Conservation (phyloP, 2,797 vertebrate genomes). For the Arnoldichthys spilopterus region DNA sequence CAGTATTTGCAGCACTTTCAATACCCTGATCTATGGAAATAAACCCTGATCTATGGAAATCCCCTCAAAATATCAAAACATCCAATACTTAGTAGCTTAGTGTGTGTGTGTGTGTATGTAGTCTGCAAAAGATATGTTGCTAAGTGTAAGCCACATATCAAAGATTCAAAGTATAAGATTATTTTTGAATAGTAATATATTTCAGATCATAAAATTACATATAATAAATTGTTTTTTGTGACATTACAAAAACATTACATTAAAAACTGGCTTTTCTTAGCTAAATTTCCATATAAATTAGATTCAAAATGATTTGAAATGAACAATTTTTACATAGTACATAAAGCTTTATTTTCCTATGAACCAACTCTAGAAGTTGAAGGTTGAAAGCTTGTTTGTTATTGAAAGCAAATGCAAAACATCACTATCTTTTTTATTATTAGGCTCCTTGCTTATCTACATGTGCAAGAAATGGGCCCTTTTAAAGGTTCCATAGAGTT, state of each 20-base stretch:
- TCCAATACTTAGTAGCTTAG: neutral
- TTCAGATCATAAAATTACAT: too few relatives aligned
- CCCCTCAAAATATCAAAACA: neutral
- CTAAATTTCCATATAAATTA: too few relatives aligned
- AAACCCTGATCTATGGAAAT: neutral
- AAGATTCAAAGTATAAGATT: neutral
- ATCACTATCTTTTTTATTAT: neutral
- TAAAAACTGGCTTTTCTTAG: too few relatives aligned
- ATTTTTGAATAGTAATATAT: too few relatives aligned
- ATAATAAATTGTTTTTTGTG: too few relatives aligned
- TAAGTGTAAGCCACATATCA: neutral
- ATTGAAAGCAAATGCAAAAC: neutral
- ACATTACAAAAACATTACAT: too few relatives aligned
- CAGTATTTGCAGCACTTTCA: neutral
- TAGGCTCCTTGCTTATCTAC: neutral
- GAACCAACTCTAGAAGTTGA: neutral
- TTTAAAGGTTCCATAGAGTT: conserved; percentile 20
- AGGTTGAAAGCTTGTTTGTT: neutral
- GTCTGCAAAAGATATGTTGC: neutral
- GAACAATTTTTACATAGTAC: too few relatives aligned
- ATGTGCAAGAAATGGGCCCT: neutral
- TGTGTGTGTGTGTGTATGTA: neutral
- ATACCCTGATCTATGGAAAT: neutral
- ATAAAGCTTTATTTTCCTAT: neutral
- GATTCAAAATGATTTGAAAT: too few relatives aligned